Evolutionary conservation across 2,888 invertebrate genomes (phyloP).

Genomic region (Heterodera filipjevi): DNA sequence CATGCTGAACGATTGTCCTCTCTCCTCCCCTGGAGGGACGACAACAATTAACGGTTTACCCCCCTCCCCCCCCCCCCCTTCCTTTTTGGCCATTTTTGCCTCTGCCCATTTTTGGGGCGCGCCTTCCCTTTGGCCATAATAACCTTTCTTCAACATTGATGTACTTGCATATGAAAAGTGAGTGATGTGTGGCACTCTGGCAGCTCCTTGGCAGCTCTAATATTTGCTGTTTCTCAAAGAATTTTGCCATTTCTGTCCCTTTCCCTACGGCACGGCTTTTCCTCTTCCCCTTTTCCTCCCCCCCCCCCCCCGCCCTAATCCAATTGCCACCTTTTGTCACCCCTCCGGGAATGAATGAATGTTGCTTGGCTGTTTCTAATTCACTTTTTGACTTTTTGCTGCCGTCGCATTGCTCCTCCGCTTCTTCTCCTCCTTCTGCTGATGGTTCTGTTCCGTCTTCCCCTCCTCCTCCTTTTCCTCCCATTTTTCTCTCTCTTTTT

Average conservation of each 20-base stretch:
- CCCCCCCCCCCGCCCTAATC: not conserved
- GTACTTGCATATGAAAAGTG: too few species aligned
- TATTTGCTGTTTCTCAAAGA: not conserved
- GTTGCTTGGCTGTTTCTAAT: not conserved
- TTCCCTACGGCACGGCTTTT: not conserved
- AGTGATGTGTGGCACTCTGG: not conserved
- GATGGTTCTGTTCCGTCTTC: not conserved
- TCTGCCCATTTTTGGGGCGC: not conserved
- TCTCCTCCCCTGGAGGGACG: not conserved
- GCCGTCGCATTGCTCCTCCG: not conserved
- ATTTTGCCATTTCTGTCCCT: not conserved
- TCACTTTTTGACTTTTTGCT: not conserved
- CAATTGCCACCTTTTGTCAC: not conserved
- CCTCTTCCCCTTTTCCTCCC: not conserved
- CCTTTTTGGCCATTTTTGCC: not conserved
- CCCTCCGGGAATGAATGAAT: not conserved
- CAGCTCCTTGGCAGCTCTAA: too few species aligned
- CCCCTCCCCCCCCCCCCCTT: not conserved
- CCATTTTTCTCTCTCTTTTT: not conserved
- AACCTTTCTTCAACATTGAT: not conserved
- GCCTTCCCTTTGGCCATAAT: not conserved
- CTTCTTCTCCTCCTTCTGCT: not conserved
- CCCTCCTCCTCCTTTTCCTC: not conserved
- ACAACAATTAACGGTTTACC: conserved; percentile 7
- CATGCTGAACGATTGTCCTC: not conserved